Conservation (phyloP, 2,113 vertebrate species). For the Macrotis lagotis region DNA sequence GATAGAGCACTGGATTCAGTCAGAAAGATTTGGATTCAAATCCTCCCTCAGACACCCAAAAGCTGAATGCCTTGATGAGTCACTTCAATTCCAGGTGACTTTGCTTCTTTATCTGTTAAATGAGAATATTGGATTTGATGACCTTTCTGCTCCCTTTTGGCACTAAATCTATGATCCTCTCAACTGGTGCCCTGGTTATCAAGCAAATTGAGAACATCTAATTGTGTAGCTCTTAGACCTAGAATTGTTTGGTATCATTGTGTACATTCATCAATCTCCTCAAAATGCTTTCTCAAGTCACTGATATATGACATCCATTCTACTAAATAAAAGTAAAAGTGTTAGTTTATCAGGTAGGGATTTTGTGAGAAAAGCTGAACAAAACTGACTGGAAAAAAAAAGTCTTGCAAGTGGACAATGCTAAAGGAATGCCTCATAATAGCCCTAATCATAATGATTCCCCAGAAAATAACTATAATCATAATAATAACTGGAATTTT, state of each 20-base stretch:
- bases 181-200: conserved; percentile 46
- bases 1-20: background rate
- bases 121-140: background rate
- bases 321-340: conserved; percentile 53
- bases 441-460: conserved; percentile 59
- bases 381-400: conserved; percentile 21
- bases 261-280: conserved; percentile 9
- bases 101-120: background rate
- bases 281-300: background rate
- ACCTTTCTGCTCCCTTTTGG: background rate
- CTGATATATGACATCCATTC: conserved; percentile 4
- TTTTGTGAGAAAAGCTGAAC: conserved; percentile 34
- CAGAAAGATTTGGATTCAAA: background rate
- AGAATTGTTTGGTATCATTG: background rate
- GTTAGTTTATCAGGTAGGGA: conserved; percentile 35
- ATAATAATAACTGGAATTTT: background rate
- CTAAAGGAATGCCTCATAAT: conserved; percentile 54
- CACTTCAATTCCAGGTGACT: background rate
- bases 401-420: conserved; percentile 44
- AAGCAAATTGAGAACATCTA: conserved; percentile 44
- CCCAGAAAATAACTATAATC: conserved; percentile 4
- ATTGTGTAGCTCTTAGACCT: conserved; percentile 47
- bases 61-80: background rate
- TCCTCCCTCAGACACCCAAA: background rate
- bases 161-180: background rate